Base-by-base conservation (phyloP, 2,888 invertebrate genomes). In the Mesorhabditis spiculigera region DNA sequence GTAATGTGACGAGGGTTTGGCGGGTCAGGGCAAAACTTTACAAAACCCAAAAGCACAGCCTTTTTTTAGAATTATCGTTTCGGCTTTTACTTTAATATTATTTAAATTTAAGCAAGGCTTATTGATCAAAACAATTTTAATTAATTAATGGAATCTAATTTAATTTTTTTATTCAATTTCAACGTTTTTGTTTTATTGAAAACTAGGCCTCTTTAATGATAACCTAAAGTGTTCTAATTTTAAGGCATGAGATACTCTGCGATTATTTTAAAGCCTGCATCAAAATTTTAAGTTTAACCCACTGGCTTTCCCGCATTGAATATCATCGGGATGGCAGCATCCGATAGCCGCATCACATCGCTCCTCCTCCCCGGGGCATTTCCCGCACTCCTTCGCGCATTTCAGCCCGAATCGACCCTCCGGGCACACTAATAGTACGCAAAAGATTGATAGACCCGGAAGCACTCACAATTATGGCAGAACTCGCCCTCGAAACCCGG, bases 311-410 rank as follows among this genome's bases (percentile, higher is more conserved):
- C 84, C 84, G 68, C 84, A 83, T 43, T 74, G 74, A 66, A 80
- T 73, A 68, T 82, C 80, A 72, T 82, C 82, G 61, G 77, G 78
- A 71, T 79, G 74, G 75, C 87, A 87, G 43, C 82, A 82, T 58
- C 87, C 87, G 28, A 83, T 80, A 8, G 83, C 82, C 0, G 83
- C 82, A 72, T 87, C 85, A 74, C 87, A 87, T 16, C 81, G 75
- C 71, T 83, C 78, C 6, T 79, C 81, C 4, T 81, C 81, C 4
- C 76, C 75, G 64, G 85, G 84, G 10, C 75, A 75, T 79, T 85
- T 71, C 4, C 85, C 83, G 75, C 88, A 88, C 8, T 86, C 84
- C 66, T 86, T 82, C 67, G 87, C 86, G 76, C 88, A 88, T 61
- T 86, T 78, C 6, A 83, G 45, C 5, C 88, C 88, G 58, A 83